Percentiles rank a stretch among this genome's conserved stretches.
Conservation (phyloP, 92 coral and sea anemone species). For the Phymanthus crucifer region DNA sequence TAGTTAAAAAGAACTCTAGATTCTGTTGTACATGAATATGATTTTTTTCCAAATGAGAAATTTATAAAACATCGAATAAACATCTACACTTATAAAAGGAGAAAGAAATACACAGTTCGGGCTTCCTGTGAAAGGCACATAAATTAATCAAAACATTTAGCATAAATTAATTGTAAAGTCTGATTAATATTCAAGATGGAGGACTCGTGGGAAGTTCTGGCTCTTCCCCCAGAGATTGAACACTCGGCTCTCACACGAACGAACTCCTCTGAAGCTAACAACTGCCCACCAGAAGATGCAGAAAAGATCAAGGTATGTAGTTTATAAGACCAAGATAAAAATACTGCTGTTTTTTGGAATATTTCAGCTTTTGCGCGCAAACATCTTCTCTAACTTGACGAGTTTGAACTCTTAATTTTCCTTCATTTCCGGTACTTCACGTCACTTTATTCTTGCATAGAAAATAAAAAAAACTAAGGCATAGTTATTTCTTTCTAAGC, state of each 20-base stretch:
- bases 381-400: neutral
- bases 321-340: neutral
- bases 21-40: no score
- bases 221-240: constrained; percentile 67
- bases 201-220: constrained; percentile 67
- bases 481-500: neutral
- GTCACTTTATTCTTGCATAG: neutral
- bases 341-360: neutral
- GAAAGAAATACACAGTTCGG: no score
- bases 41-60: no score
- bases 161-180: neutral
- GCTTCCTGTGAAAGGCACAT: neutral
- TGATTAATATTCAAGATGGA: constrained; percentile 53
- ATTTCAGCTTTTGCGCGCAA: neutral
- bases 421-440: neutral
- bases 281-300: constrained; percentile 1
- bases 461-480: neutral
- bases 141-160: neutral
- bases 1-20: no score
- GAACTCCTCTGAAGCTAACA: neutral
- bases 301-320: constrained; percentile 32
- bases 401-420: neutral
- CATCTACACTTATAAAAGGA: no score
- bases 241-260: constrained; percentile 36
- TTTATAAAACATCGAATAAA: no score